A percentile compares a stretch with the other conserved stretches of the same genome.
Conservation (phyloP, 2,113 vertebrate species). For the Crotalus tigris region DNA sequence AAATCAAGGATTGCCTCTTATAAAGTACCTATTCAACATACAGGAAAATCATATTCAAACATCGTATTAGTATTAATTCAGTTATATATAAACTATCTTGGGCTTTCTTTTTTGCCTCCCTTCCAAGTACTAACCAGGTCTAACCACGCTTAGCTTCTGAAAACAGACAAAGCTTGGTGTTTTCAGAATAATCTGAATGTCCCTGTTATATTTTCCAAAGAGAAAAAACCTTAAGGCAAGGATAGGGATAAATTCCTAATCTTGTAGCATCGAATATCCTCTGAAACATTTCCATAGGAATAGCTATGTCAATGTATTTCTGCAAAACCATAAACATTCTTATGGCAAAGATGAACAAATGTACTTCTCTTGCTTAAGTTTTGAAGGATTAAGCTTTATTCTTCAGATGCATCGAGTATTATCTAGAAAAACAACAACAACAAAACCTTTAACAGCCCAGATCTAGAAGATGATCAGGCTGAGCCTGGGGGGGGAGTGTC, state of each 20-base stretch:
- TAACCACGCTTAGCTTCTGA: neutral
- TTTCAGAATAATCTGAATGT: neutral
- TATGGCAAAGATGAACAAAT: conserved; percentile 4
- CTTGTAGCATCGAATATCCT: neutral
- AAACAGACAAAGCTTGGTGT: neutral
- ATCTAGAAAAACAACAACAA: neutral
- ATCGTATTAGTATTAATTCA: conserved; percentile 5
- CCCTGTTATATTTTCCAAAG: neutral
- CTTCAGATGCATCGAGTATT: neutral
- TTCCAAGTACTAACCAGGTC: neutral
- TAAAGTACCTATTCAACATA: conserved; percentile 45
- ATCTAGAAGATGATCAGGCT: neutral
- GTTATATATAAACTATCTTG: neutral
- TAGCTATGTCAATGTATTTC: neutral
- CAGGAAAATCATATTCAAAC: conserved; percentile 34
- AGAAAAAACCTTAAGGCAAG: neutral
- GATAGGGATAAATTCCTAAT: neutral
- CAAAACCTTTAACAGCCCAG: neutral
- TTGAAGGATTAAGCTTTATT: neutral
- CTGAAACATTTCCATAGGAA: neutral
- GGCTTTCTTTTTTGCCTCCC: conserved; percentile 21
- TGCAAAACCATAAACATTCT: neutral
- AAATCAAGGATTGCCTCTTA: conserved; percentile 43
- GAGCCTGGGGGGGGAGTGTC: neutral
- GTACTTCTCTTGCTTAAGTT: neutral